Base-by-base conservation (phyloP, 1,140 invertebrate species). In the Mizuhopecten yessoensis region DNA sequence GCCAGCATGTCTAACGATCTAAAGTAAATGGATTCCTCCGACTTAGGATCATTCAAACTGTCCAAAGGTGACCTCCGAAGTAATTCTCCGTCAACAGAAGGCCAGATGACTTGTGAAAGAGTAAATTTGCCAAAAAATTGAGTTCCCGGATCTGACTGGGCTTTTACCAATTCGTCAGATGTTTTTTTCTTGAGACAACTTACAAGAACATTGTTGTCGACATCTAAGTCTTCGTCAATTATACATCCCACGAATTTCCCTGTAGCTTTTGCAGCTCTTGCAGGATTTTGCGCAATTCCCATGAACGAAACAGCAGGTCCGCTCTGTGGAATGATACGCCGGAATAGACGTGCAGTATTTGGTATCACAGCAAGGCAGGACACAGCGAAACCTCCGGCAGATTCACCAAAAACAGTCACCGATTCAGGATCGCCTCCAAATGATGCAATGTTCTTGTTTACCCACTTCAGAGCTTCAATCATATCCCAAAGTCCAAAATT, bases 341-440 rank as follows among this genome's bases (percentile, higher is more conserved):
- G 86, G 88, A 94, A 94, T 0, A 94, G 87, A 23, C 92, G 91
- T 29, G 49, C 45, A 36, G 90, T 93, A 20, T 10, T 34, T 11
- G 89, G 87, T 34, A 86, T 86, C 0, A 94, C 15, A 7, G 89
- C 23, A 34, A 99, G 98, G 94, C 99, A 97, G 23, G 98, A 98
- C 0, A 99, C 98, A 45, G 98, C 98, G 13, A 98, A 98, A 7
- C 98, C 98, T 15, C 99, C 99, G 23, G 99, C 99, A 89, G 98
- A 99, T 96, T 99, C 99, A 29, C 99, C 99, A 95, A 99, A 99
- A 17, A 99, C 97, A 0, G 99, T 99, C 29, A 99, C 98, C 94
- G 98, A 98, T 93, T 98, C 97, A 23, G 98, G 98, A 97, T 99
- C 99, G 3, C 99, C 99, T 45, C 99, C 99, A 96, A 99, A 99